Evolutionary conservation across 2,113 vertebrate species (phyloP), one percentile per base, ranked within the genome.

Genomic region (Toxostoma redivivum): DNA sequence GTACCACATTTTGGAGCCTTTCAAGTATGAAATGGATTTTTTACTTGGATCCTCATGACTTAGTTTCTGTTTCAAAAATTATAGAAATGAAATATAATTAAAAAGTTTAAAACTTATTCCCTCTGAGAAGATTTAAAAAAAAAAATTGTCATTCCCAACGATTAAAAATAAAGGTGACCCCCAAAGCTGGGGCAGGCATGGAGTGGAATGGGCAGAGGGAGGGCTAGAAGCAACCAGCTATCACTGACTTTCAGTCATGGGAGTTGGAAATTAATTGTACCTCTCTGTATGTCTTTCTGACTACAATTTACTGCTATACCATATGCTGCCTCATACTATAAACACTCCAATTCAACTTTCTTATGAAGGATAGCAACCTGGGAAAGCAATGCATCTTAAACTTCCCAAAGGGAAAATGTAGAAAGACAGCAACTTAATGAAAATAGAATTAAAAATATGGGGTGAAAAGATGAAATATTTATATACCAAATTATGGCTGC

Each of bases 1-100:
- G 3, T 22, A 62, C 19, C 50, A 56, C 33, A 77, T 86, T 76
- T 65, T 69, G 37, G 15, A 95, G 14, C 20, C 37, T 88, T 82
- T 92, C 81, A 82, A 78, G 65, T 51, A 86, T 83, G 64, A 95
- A 96, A 83, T 66, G 27, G 9, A 7, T 31, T 92, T 86, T 94
- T 69, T 38, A 88, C 72, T 69, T 78, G 17, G 64, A 62, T 71
- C 17, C 14, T 86, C 30, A 42, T 53, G 28, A 92, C 22, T 66
- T 66, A 73, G 12, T 47, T 80, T 62, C 51, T 22, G 2, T 47
- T 93, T 78, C 65, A 89, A 94, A 90, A 91, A 60, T 25, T 50
- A 71, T 4, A 78, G 27, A 83, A 86, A 86, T 64, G 24, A 81
- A 86, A 83, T 60, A 66, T 40, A 88, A 93, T 74, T 88, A 64